Base-by-base conservation (phyloP, 2,797 vertebrate genomes). In the Pseudocheirus occidentalis region DNA sequence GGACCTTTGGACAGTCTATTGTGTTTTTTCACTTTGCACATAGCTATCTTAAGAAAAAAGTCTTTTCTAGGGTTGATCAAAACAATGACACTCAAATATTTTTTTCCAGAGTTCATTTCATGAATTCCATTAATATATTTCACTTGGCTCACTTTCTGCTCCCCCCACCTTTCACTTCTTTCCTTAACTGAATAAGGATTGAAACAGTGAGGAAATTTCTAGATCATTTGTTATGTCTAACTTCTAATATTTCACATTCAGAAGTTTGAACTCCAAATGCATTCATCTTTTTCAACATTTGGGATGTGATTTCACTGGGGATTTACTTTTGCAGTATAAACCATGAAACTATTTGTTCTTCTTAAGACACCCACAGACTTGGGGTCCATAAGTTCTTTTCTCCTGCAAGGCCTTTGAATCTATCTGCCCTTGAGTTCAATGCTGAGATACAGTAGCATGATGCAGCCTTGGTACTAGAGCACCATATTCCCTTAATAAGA, bases 401-500 rank as follows among this genome's bases (percentile, higher is more conserved):
- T 31, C 34, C 52, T 31, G 66, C 50, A 29, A 14, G 10, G 53
- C 12, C 55, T 96, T 54, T 90, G 90, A 90, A 55, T 31, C 29
- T 95, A 92, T 94, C 95, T 89, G 92, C 46, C n/a, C 91, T 96
- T 54, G 87, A 57, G 0, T 94, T 93, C 12, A 29, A 10, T 28
- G 14, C 50, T 54, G 91, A 89, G 3, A 29, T 73, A 10, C 52
- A 7, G 31, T 90, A 55, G 29, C 54, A 54, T 92, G 31, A 93
- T 90, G 27, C 57, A 95, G 95, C 96, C 91, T 0, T 52, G 92
- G 14, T 81, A 57, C 46, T 89, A 91, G 4, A 94, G 24, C 4
- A 93, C 56, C 9, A 50, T 21, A 94, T 55, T 96, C 91, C 16
- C 59, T 95, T 94, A 94, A 59, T 73, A 92, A 94, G 94, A 94